Evolutionary conservation across 2,113 vertebrate species (phyloP), one percentile per base, ranked within the genome.

Genomic region (Polypterus senegalus): DNA sequence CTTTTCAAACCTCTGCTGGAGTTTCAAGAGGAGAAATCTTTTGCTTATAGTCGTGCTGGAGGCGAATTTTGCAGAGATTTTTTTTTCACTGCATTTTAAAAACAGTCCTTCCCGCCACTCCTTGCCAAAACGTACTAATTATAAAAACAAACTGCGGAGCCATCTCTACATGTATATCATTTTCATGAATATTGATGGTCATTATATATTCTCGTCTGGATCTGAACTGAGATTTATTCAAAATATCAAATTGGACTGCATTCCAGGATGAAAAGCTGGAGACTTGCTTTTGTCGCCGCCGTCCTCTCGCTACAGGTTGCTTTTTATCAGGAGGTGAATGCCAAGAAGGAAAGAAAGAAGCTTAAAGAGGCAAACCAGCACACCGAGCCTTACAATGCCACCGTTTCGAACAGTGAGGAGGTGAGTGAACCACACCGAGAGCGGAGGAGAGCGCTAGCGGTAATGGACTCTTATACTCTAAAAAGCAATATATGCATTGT

Each of bases 281-380:
- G 79, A 61, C 79, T 90, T 80, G 76, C 83, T 0, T 70, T 86
- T 7, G 70, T 83, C 67, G 72, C 77, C 54, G 76, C 74, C 3
- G 69, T 93, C 64, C 79, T 96, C 49, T 92, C 91, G 81, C 88
- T 84, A 47, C 91, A 91, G 69, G 82, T 89, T 44, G 61, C 69
- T 27, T 73, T 88, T 49, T 66, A 81, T 61, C 65, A 75, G 59
- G 84, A 76, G 7, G 76, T 73, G 1, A 76, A 83, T 56, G 88
- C 85, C 47, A 89, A 78, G 75, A 90, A 81, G 67, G 89, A 91
- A 68, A 80, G 83, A 27, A 92, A 89, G 76, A 80, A 69, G 78
- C 77, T 60, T 7, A 89, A 86, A 67, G 89, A 89, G 62, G 75
- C 77, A 0, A 78, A 80, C 6, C 89, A 88, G 66, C 80, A 81